Percentiles rank a stretch among this genome's conserved stretches.
These are phyloP conservation scores for Ptychobarbus kaznakovi DNA, from an alignment of 2,797 vertebrate species.

Conservation along the genomic window DNA sequence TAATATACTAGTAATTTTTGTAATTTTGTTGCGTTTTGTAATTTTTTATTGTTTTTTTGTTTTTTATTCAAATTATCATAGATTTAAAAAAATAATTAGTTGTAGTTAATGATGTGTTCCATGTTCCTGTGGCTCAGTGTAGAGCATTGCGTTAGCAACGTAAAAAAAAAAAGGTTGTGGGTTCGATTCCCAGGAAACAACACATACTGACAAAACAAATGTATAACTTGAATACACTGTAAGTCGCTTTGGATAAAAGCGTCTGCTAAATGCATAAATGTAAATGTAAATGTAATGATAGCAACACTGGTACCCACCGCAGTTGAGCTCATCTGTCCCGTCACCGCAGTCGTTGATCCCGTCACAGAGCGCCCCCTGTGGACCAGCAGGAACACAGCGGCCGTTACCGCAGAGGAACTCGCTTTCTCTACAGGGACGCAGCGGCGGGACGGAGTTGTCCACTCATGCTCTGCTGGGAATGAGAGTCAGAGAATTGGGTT, in stretches of 20 bases:
- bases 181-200: no score
- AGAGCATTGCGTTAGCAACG: no score
- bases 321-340: constrained; percentile 76
- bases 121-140: no score
- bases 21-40: no score
- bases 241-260: no score
- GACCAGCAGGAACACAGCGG: constrained; percentile 75
- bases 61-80: neutral
- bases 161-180: no score
- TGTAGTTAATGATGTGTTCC: neutral
- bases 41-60: neutral
- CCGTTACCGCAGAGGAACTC: constrained; percentile 80
- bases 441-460: constrained; percentile 61
- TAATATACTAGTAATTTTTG: neutral
- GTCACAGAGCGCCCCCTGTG: constrained; percentile 73
- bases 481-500: neutral
- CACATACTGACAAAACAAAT: no score
- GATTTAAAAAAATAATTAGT: neutral
- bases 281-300: no score
- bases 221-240: no score
- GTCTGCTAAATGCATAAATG: no score
- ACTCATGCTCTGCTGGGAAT: constrained; percentile 55
- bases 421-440: constrained; percentile 64
- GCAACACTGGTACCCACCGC: constrained; percentile 67
- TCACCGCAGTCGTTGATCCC: constrained; percentile 78